These are phyloP conservation scores for Lonchura striata DNA, from an alignment of 2,113 vertebrate species.

Conservation along the genomic window DNA sequence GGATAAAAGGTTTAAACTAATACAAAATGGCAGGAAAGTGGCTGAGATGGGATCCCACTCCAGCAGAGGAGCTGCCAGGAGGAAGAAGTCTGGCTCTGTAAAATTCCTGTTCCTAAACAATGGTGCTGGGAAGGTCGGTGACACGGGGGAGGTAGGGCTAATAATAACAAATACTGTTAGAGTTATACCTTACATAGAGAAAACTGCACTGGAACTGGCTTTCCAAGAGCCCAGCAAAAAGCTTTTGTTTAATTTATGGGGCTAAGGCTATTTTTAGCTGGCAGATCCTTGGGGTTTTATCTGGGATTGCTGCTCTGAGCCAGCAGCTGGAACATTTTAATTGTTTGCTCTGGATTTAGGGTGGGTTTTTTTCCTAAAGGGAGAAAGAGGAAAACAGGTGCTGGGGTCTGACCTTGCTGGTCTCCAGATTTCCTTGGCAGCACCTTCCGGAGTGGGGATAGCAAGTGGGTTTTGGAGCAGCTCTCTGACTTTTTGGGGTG, in stretches of 20 bases:
- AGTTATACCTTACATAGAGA: conserved; percentile 45
- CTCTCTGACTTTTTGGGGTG: not conserved
- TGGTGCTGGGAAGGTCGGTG: not conserved
- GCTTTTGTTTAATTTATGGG: conserved; percentile 72
- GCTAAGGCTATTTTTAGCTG: conserved; percentile 71
- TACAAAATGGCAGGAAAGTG: not conserved
- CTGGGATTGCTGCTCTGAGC: not conserved
- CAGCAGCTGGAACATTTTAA: conserved; percentile 39
- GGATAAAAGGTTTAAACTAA: not conserved
- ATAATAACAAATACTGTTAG: not conserved
- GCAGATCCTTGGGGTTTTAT: conserved; percentile 61
- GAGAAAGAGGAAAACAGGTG: not conserved
- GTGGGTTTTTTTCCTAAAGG: not conserved
- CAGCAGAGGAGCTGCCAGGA: not conserved
- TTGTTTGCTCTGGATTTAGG: conserved; percentile 5
- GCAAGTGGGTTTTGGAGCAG: accelerated
- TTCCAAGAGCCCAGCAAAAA: conserved; percentile 21
- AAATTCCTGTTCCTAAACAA: conserved; percentile 8
- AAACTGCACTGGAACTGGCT: not conserved
- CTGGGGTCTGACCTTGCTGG: not conserved
- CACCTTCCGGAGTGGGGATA: accelerated
- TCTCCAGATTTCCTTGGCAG: not conserved
- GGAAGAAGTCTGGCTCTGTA: not conserved
- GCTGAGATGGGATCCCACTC: not conserved
- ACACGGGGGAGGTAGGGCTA: not conserved